phyloP scores from a whole-genome alignment of 1,140 invertebrate genomes.

The Druon quercuslanigerum region DNA sequence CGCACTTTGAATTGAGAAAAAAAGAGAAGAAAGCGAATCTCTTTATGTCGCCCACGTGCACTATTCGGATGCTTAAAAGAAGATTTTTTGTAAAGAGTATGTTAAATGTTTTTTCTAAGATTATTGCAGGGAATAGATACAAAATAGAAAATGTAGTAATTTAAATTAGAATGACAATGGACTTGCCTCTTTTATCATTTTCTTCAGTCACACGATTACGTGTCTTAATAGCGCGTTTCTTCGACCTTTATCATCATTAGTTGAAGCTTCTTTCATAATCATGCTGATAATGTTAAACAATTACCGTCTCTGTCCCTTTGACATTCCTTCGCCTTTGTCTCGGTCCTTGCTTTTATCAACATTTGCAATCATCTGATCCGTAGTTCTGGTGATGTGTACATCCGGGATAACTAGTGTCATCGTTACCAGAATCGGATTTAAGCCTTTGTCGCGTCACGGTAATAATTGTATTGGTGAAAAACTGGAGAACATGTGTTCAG shows the following conservation, averaged over 20 bases:
- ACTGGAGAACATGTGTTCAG: background rate
- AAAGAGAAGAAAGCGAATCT: background rate
- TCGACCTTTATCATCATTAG: slow-evolving; percentile 12
- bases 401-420: background rate
- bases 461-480: background rate
- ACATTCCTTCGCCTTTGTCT: slow-evolving; percentile 16
- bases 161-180: slow-evolving; percentile 17
- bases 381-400: background rate
- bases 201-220: background rate
- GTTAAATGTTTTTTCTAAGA: background rate
- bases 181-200: background rate
- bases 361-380: background rate
- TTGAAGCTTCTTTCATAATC: slow-evolving; percentile 8
- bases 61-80: too few species aligned
- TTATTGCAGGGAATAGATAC: background rate
- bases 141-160: background rate
- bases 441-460: background rate
- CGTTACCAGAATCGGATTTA: too few species aligned
- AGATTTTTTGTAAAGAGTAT: background rate
- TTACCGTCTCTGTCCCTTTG: background rate
- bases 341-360: slow-evolving; percentile 1
- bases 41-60: too few species aligned
- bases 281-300: slow-evolving; percentile 13
- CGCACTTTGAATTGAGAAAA: background rate
- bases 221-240: slow-evolving; percentile 2